A percentile compares a stretch with the other conserved stretches of the same genome.
These are phyloP conservation scores for Peromyscus melanophrys DNA, from an alignment of 2,797 vertebrate species.

Conservation along the genomic window DNA sequence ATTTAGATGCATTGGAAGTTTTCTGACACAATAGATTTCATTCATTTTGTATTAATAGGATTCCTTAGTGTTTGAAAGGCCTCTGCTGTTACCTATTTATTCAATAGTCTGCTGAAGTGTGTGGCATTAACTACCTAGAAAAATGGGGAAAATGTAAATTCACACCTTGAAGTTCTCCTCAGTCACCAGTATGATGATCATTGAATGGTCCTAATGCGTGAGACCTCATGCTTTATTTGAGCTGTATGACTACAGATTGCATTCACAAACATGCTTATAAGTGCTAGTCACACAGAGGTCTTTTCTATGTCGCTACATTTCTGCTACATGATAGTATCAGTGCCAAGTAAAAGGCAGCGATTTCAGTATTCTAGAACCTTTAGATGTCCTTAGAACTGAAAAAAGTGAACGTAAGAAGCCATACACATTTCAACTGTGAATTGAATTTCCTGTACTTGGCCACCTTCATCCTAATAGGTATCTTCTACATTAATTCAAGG, in stretches of 20 bases:
- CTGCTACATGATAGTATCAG: neutral
- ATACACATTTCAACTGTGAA: neutral
- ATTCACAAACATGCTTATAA: neutral
- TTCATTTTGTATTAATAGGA: conserved; percentile 56
- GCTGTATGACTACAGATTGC: neutral
- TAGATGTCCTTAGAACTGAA: conserved; percentile 25
- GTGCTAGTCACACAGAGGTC: neutral
- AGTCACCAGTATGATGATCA: conserved; percentile 19
- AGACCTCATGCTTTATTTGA: neutral
- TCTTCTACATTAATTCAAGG: neutral
- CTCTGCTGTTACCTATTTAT: conserved; percentile 14
- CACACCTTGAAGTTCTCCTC: neutral
- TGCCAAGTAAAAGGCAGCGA: conserved; percentile 8
- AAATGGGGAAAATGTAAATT: conserved; percentile 58
- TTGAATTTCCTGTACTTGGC: neutral
- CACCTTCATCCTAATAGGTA: neutral
- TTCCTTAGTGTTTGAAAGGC: conserved; percentile 34
- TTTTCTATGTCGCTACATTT: neutral
- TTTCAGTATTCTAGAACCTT: conserved; percentile 1
- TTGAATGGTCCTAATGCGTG: neutral
- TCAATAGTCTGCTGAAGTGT: conserved; percentile 7
- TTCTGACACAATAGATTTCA: conserved; percentile 26
- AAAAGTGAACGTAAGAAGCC: conserved; percentile 1
- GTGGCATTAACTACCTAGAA: conserved; percentile 29
- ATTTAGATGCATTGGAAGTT: conserved; percentile 47